phyloP scores from a whole-genome alignment of 2,797 vertebrate species.

The Fistularia tabacaria region DNA sequence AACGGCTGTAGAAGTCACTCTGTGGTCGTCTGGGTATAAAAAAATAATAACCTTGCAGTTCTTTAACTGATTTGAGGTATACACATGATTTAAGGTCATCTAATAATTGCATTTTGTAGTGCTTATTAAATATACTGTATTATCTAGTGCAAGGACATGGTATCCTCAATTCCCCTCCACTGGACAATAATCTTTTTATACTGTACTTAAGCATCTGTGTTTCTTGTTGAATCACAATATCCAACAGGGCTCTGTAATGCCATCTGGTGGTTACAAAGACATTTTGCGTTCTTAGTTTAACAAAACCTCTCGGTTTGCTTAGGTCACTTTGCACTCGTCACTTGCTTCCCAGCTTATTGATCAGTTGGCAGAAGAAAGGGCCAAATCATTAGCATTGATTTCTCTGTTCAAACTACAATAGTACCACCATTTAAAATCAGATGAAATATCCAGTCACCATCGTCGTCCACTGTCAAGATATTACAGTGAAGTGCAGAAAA shows the following conservation, averaged over 20 bases:
- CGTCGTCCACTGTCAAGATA: background rate
- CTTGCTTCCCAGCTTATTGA: background rate
- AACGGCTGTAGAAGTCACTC: slow-evolving; percentile 17
- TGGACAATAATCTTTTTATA: background rate
- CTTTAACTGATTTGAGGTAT: no score
- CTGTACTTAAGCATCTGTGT: slow-evolving; percentile 5
- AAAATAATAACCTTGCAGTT: no score
- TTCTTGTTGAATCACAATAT: slow-evolving; percentile 4
- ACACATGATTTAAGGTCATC: no score
- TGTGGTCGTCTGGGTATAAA: no score
- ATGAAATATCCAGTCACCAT: slow-evolving; percentile 6
- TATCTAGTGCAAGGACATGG: no score
- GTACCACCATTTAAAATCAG: slow-evolving; percentile 15
- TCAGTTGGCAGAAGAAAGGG: background rate
- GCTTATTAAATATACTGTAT: no score
- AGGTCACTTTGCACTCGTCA: no score
- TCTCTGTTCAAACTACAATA: background rate
- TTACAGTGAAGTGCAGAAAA: slow-evolving; percentile 16
- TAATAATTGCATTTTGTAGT: no score
- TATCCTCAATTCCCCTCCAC: no score
- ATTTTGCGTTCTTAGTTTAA: background rate
- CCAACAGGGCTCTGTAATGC: slow-evolving; percentile 36
- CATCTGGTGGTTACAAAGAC: slow-evolving; percentile 54
- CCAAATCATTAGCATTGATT: slow-evolving; percentile 13
- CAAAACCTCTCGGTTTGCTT: no score